Conservation (phyloP, 2,113 vertebrate genomes). For the Otus sunia region DNA sequence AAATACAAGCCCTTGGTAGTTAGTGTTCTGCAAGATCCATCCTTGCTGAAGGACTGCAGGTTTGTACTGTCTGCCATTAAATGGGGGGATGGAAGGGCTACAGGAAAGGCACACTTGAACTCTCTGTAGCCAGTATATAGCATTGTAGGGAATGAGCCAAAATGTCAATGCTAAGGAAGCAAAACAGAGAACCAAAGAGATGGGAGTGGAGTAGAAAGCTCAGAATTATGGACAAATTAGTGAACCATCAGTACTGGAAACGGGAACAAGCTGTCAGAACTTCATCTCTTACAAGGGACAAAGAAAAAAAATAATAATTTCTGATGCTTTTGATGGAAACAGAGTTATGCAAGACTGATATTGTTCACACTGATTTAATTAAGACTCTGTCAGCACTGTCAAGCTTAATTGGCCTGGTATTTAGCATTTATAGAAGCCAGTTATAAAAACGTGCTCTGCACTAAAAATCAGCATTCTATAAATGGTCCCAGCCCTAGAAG, state of each 20-base stretch:
- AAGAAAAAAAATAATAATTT: background rate
- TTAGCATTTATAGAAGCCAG: conserved; percentile 12
- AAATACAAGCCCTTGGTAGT: background rate
- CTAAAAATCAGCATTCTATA: background rate
- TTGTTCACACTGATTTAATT: conserved; percentile 47
- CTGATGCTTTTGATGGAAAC: conserved; percentile 10
- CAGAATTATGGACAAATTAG: background rate
- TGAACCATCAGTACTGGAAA: background rate
- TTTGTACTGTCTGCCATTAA: background rate
- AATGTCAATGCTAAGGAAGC: background rate
- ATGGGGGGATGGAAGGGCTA: background rate
- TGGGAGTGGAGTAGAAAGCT: background rate
- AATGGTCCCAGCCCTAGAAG: background rate
- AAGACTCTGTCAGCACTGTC: conserved; percentile 34
- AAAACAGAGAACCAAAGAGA: background rate
- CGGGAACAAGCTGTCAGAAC: background rate
- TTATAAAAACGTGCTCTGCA: background rate
- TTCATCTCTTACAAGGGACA: background rate
- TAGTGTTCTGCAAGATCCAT: background rate
- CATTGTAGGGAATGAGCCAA: background rate
- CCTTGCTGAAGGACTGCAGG: background rate
- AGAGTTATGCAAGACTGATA: conserved; percentile 28
- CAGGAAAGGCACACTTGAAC: background rate
- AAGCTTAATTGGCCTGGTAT: conserved; percentile 36
- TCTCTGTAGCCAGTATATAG: background rate